A percentile compares a stretch with the other conserved stretches of the same genome.
Evolutionary conservation across 2,113 vertebrate genomes (phyloP).

Genomic region (Cavia aperea): DNA sequence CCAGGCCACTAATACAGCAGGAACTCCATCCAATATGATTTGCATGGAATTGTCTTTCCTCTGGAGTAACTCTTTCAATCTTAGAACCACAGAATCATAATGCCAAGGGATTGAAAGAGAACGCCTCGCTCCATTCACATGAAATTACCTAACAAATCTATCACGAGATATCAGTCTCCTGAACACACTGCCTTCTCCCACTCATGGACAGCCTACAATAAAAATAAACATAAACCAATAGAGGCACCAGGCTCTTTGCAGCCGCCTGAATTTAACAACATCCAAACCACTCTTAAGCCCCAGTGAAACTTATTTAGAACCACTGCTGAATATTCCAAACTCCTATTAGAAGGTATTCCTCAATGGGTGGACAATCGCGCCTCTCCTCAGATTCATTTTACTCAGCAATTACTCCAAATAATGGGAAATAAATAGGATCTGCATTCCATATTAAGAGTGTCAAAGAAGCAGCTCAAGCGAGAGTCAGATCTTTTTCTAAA

Average conservation of each 20-base stretch:
- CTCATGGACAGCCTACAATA: background rate
- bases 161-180: slow-evolving; percentile 18
- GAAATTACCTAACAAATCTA: slow-evolving; percentile 39
- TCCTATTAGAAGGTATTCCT: background rate
- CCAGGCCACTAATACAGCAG: slow-evolving; percentile 52
- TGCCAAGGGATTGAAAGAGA: background rate
- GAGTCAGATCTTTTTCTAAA: slow-evolving; percentile 19
- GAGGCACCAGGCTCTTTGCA: background rate
- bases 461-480: background rate
- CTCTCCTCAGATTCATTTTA: background rate
- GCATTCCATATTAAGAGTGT: slow-evolving; percentile 8
- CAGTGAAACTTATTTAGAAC: slow-evolving; percentile 5
- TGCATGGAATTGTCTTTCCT: slow-evolving; percentile 56
- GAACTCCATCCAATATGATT: slow-evolving; percentile 55
- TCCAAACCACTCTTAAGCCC: background rate
- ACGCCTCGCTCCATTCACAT: slow-evolving; percentile 11
- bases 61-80: slow-evolving; percentile 61
- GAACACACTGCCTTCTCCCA: background rate
- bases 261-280: background rate
- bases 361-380: background rate
- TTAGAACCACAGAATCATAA: slow-evolving; percentile 23
- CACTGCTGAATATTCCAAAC: background rate
- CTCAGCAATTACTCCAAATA: slow-evolving; percentile 35
- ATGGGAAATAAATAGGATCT: slow-evolving; percentile 19
- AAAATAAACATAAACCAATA: slow-evolving; percentile 37